Base-by-base conservation (phyloP, 2,888 invertebrate species). In the Antheraea yamamai region DNA sequence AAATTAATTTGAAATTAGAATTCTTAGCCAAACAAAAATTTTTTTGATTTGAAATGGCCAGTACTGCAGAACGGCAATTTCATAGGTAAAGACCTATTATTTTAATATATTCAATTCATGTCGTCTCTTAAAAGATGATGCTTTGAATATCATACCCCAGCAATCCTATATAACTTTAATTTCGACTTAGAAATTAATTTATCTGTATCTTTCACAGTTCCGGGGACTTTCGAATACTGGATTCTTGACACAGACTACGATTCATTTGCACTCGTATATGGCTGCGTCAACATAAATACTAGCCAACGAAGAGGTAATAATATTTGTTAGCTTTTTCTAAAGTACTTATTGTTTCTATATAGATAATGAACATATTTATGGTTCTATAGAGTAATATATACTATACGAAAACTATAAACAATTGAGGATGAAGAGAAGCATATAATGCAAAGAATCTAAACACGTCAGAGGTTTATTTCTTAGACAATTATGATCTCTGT, bases 221-320 rank as follows among this genome's bases (percentile, higher is more conserved):
- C 79, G 8, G 71, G 72, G 70, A 76, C 82, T 4, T 76, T 81
- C 6, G 82, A 86, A 52, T 86, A 87, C 74, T 87, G 82, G 83
- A 81, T 89, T 30, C 79, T 89, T 26, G 88, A 94, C 72, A 96
- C 96, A 0, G 96, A 96, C 84, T 96, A 96, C 82, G 91, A 91
- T 0, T 91, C 92, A 72, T 96, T 95, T 80, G 90, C 96, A 0
- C 93, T 96, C 1, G 95, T 96, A 1, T 96, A 96, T 93, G 95
- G 96, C 52, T 96, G 96, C 82, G 86, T 85, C 0, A 92, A 96
- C 80, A 84, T 95, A 10, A 71, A 52, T 20, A 47, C 18, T 39
- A 72, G 78, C 18, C 79, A 80, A 73, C 80, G 82, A 74, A 81
- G 83, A 85, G 80, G 86, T 86, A 81, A 76, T 58, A 58, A 26